Evolutionary conservation across 2,797 vertebrate species (phyloP).

Genomic region (Artibeus jamaicensis): DNA sequence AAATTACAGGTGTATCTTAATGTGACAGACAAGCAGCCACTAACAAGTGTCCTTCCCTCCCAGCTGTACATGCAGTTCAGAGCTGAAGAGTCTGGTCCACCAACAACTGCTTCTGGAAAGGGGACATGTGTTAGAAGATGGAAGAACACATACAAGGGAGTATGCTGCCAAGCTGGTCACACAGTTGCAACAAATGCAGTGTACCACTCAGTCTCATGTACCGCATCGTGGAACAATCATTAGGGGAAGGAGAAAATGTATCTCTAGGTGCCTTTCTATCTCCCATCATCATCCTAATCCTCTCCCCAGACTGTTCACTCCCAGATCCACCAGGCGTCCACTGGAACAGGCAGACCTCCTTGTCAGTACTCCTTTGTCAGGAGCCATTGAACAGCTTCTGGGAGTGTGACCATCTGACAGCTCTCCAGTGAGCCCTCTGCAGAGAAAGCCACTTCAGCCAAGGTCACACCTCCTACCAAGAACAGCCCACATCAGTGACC

Average conservation of each 20-base stretch:
- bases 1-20: neutral
- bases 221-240: neutral
- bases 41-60: neutral
- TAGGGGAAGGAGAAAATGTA: no score
- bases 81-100: neutral
- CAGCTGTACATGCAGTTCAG: no score
- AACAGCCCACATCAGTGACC: neutral
- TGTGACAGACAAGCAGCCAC: neutral
- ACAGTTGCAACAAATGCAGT: neutral
- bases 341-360: neutral
- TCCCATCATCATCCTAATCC: neutral
- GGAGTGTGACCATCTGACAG: neutral
- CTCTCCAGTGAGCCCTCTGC: neutral
- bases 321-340: neutral
- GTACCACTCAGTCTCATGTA: neutral
- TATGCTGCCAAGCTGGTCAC: neutral
- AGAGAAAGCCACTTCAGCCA: neutral
- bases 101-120: neutral
- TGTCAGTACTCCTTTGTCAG: neutral
- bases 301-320: neutral
- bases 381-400: neutral
- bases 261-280: neutral
- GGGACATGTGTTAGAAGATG: neutral
- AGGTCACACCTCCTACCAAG: neutral
- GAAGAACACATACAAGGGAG: neutral